These are phyloP conservation scores for Cephus pulcher DNA, from an alignment of 2,888 invertebrate genomes.

Conservation along the genomic window DNA sequence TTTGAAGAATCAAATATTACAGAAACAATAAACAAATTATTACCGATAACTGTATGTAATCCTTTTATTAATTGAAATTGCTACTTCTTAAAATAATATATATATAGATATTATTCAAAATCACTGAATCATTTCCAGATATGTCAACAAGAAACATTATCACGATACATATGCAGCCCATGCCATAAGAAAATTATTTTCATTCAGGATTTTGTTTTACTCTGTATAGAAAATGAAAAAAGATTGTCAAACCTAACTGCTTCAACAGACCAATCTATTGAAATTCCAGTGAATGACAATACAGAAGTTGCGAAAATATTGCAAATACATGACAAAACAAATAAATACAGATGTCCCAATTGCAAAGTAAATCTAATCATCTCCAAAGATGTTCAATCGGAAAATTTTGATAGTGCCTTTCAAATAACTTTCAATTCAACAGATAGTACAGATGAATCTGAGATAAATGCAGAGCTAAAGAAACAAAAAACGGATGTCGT, in stretches of 20 bases:
- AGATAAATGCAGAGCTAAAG: not conserved
- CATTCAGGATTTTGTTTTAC: constrained; percentile 15
- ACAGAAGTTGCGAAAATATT: not conserved
- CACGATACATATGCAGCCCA: constrained; percentile 31
- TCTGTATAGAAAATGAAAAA: constrained; percentile 16
- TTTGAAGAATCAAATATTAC: constrained; percentile 32
- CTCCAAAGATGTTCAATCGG: not conserved
- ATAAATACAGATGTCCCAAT: constrained; percentile 36
- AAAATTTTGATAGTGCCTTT: not conserved
- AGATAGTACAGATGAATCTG: not conserved
- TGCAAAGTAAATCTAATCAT: constrained; percentile 41
- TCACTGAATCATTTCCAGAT: constrained; percentile 30
- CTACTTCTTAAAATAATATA: not conserved
- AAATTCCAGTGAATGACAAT: not conserved
- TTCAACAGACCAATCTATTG: not conserved
- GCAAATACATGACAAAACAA: not conserved
- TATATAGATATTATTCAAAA: not conserved
- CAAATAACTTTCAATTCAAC: not conserved
- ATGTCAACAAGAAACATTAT: constrained; percentile 31
- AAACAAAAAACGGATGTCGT: not conserved
- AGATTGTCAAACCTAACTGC: constrained; percentile 4
- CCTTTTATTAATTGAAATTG: not conserved
- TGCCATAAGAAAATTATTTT: constrained; percentile 33
- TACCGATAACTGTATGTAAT: constrained; percentile 20
- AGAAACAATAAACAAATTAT: constrained; percentile 35